These are phyloP conservation scores for Herpailurus yagouaroundi DNA, from an alignment of 2,113 vertebrate species.

Conservation along the genomic window DNA sequence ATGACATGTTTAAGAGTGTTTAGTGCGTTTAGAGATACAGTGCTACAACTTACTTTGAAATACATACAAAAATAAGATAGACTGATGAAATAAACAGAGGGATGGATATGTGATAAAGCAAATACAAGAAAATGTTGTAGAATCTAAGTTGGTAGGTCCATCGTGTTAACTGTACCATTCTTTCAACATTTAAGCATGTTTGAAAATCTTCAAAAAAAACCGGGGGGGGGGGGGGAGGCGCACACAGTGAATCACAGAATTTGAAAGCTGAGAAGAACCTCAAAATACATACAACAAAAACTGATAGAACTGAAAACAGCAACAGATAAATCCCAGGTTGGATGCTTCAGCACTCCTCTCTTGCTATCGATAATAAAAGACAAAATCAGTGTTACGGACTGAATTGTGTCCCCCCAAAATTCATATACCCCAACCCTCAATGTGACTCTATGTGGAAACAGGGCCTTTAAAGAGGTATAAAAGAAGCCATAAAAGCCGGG, in stretches of 20 bases:
- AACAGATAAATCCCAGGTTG: not conserved
- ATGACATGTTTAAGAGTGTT: not conserved
- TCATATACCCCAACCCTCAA: not conserved
- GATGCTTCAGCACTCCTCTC: not conserved
- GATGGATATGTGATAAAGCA: not conserved
- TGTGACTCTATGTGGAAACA: not conserved
- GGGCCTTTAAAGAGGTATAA: not conserved
- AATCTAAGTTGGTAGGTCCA: not conserved
- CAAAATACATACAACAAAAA: not conserved
- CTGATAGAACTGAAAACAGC: not conserved
- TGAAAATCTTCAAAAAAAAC: constrained; percentile 21
- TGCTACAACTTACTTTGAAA: not conserved
- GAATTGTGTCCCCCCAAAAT: not conserved
- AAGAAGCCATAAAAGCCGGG: not conserved
- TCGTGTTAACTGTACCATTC: not conserved
- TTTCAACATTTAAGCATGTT: not conserved
- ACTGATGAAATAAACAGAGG: not conserved
- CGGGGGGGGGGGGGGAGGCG: no score
- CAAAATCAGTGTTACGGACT: not conserved
- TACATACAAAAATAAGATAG: not conserved
- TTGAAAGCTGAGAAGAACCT: constrained; percentile 1
- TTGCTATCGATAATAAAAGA: not conserved
- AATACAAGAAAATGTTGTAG: not conserved
- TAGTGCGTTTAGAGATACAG: not conserved
- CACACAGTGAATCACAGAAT: not conserved